Evolutionary conservation across 2,113 vertebrate species (phyloP).

Genomic region (Scalopus aquaticus): DNA sequence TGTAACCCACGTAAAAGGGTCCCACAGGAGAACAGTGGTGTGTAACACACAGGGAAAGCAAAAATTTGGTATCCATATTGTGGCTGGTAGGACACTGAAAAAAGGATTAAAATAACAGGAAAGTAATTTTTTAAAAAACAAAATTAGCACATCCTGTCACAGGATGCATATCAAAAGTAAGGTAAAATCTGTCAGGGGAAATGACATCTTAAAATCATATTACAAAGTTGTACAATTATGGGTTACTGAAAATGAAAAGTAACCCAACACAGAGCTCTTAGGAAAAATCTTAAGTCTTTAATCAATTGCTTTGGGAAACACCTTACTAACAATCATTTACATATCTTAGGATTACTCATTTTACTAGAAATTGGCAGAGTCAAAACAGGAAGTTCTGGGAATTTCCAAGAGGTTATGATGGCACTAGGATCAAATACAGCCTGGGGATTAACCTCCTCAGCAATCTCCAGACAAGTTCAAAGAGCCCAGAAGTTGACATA

Average conservation of each 20-base stretch:
- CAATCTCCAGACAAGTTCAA: not conserved
- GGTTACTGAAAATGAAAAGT: not conserved
- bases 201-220: not conserved
- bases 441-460: not conserved
- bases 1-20: not conserved
- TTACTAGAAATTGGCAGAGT: not conserved
- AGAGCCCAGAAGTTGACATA: not conserved
- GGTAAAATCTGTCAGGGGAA: not conserved
- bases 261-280: not conserved
- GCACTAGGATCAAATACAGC: not conserved
- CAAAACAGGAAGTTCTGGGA: not conserved
- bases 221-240: not conserved
- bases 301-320: not conserved
- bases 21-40: too few species aligned
- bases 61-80: not conserved
- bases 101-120: slow-evolving; percentile 28
- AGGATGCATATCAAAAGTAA: slow-evolving; percentile 19
- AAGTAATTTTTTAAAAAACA: not conserved
- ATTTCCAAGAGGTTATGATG: not conserved
- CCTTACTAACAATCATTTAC: not conserved
- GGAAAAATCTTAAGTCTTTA: not conserved
- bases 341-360: not conserved
- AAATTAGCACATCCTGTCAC: not conserved
- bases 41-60: not conserved
- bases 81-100: not conserved